These are phyloP conservation scores for Ophthalmolycus amberensis DNA, from an alignment of 2,113 vertebrate species.

Conservation along the genomic window DNA sequence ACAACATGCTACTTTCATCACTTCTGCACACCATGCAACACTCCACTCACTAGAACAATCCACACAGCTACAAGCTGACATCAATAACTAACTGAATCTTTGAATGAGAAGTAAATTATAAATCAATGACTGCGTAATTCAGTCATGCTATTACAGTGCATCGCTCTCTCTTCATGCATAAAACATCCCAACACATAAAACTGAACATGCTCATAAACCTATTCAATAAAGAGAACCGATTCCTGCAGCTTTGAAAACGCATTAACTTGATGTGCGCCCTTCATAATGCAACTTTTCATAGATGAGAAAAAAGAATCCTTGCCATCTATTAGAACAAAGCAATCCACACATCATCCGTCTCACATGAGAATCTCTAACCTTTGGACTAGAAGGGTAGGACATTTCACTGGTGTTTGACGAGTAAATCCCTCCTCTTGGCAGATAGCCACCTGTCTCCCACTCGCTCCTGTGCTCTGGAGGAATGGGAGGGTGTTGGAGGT, in stretches of 20 bases:
- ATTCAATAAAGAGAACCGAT: fast-evolving
- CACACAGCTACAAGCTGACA: slow-evolving; percentile 12
- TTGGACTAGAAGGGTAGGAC: slow-evolving; percentile 82
- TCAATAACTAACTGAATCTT: background rate
- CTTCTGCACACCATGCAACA: slow-evolving; percentile 12
- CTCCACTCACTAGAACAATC: background rate
- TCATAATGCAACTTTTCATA: background rate
- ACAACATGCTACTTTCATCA: background rate
- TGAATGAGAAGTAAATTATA: slow-evolving; percentile 8
- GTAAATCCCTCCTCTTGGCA: slow-evolving; percentile 80
- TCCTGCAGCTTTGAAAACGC: background rate
- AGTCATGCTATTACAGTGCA: background rate
- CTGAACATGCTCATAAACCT: slow-evolving; percentile 3
- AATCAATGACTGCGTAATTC: slow-evolving; percentile 10
- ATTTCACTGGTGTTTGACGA: slow-evolving; percentile 78
- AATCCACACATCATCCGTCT: background rate
- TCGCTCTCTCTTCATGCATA: slow-evolving; percentile 28
- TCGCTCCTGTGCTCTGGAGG: slow-evolving; percentile 77
- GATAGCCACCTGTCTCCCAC: slow-evolving; percentile 85
- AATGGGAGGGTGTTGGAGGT: slow-evolving; percentile 70
- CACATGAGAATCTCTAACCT: slow-evolving; percentile 72
- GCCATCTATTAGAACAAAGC: slow-evolving; percentile 9
- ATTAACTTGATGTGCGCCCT: background rate
- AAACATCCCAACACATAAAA: slow-evolving; percentile 14
- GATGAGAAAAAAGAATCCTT: background rate